phyloP scores from a whole-genome alignment of 2,797 vertebrate species.

The Dendrocincla tyrannina region DNA sequence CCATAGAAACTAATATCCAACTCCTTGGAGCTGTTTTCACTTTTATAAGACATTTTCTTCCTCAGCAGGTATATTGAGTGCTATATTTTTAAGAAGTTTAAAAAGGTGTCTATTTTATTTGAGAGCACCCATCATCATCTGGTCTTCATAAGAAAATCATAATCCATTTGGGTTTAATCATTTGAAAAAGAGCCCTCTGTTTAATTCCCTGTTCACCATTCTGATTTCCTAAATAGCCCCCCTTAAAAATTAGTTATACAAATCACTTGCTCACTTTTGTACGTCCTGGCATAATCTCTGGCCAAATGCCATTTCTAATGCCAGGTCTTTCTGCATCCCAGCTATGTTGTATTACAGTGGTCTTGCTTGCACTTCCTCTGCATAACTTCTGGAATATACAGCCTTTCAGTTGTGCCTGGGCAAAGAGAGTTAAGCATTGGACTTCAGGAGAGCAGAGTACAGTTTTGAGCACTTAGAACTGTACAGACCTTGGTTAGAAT shows the following conservation, averaged over 20 bases:
- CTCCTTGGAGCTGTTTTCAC: not conserved
- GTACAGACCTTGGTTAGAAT: not conserved
- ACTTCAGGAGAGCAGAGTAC: not conserved
- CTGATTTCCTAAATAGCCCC: not conserved
- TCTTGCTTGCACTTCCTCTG: not conserved
- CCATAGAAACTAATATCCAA: not conserved
- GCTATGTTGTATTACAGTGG: fast-evolving
- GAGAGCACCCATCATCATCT: not conserved
- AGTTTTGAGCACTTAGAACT: not conserved
- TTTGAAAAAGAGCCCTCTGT: not conserved
- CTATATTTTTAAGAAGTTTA: not conserved
- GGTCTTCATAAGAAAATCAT: not conserved
- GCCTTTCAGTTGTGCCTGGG: not conserved
- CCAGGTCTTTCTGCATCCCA: not conserved
- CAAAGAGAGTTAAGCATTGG: not conserved
- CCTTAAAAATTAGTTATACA: not conserved
- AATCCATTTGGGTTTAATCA: not conserved
- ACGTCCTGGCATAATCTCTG: not conserved
- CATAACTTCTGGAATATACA: not conserved
- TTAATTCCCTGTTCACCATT: not conserved
- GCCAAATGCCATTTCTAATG: not conserved
- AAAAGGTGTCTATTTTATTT: not conserved
- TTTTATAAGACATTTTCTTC: not conserved
- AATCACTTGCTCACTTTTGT: not conserved
- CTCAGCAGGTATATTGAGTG: not conserved